These are phyloP conservation scores for Lagria hirta DNA, from an alignment of 2,888 invertebrate species.

Conservation along the genomic window DNA sequence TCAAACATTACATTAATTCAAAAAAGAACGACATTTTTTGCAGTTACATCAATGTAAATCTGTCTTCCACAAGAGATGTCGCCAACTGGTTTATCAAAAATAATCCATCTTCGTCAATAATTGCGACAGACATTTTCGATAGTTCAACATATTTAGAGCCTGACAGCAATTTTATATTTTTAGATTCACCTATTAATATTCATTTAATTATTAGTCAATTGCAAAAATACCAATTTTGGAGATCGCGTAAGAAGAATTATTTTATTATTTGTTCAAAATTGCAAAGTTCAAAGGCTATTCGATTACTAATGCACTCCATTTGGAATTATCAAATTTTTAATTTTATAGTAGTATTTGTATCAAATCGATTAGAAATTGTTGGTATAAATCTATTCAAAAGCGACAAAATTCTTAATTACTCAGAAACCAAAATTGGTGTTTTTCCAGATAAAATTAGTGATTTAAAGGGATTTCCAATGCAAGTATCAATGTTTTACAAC, in stretches of 20 bases:
- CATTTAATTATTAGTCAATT: too few relatives aligned
- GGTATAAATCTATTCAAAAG: conserved; percentile 2
- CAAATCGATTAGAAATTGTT: neutral
- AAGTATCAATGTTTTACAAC: conserved; percentile 2
- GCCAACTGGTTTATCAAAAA: neutral
- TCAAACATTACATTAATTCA: too few relatives aligned
- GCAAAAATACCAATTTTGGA: too few relatives aligned
- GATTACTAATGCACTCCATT: too few relatives aligned
- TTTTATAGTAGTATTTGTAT: conserved; percentile 3
- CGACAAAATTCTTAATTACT: neutral
- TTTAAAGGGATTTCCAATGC: conserved; percentile 1
- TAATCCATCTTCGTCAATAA: neutral
- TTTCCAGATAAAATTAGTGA: conserved; percentile 1
- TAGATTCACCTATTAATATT: too few relatives aligned
- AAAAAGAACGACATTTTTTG: conserved; percentile 1
- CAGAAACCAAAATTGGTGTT: neutral
- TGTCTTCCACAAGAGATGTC: neutral
- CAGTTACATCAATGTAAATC: conserved; percentile 1
- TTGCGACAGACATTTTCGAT: too few relatives aligned
- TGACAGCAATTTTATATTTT: too few relatives aligned
- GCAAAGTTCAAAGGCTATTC: too few relatives aligned
- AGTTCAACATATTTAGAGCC: too few relatives aligned
- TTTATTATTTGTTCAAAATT: too few relatives aligned
- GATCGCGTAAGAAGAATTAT: too few relatives aligned
- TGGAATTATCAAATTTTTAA: neutral